phyloP scores from a whole-genome alignment of 1,140 invertebrate genomes.

The Araneus ventricosus region DNA sequence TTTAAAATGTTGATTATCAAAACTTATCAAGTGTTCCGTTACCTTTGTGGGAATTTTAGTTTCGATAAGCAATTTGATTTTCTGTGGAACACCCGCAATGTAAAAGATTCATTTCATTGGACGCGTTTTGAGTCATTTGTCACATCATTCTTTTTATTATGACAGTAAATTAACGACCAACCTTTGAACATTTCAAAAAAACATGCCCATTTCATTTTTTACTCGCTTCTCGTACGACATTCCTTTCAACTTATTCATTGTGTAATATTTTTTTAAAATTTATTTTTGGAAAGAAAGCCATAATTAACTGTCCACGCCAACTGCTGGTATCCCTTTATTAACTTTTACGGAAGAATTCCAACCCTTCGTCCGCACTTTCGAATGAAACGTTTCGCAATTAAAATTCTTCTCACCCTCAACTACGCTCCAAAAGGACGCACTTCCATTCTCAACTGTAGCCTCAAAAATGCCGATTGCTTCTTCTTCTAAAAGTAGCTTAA shows the following conservation, averaged over 20 bases:
- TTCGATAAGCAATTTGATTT: background rate
- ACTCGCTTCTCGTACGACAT: background rate
- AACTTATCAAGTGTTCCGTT: too few species aligned
- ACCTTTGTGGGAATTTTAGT: background rate
- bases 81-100: background rate
- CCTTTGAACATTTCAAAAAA: background rate
- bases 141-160: background rate
- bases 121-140: background rate
- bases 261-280: background rate
- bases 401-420: background rate
- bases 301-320: background rate
- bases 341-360: background rate
- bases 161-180: background rate
- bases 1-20: too few species aligned
- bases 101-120: too few species aligned
- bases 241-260: background rate
- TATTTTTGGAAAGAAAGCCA: background rate
- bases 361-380: background rate
- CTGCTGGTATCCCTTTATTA: background rate
- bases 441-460: background rate
- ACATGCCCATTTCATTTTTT: background rate
- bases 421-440: background rate
- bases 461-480: conserved; percentile 8
- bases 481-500: background rate
- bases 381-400: conserved; percentile 30